Conservation (phyloP, 2,888 invertebrate genomes). For the Cryptus armator region DNA sequence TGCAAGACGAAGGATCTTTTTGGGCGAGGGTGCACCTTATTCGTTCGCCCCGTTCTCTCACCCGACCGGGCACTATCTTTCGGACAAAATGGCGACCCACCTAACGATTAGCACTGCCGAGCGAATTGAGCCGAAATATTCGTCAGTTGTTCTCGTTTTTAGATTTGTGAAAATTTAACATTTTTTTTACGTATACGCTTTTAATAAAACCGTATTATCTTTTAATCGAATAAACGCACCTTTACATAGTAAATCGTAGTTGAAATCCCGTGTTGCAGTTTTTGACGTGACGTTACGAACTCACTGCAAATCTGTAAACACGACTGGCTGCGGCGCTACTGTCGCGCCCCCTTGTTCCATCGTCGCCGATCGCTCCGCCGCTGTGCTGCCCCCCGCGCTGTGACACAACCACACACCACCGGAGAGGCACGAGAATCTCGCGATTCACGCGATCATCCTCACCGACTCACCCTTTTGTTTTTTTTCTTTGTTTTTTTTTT, state of each 20-base stretch:
- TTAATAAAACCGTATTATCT: constrained; percentile 25
- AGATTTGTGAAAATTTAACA: constrained; percentile 12
- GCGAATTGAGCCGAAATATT: constrained; percentile 72
- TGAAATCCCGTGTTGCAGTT: constrained; percentile 83
- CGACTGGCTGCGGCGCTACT: constrained; percentile 79
- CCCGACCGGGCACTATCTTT: constrained; percentile 80
- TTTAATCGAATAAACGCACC: constrained; percentile 78
- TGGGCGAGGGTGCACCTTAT: constrained; percentile 77
- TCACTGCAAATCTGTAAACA: constrained; percentile 84
- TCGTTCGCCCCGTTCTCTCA: constrained; percentile 77
- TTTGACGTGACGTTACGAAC: constrained; percentile 84
- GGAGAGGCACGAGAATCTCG: constrained; percentile 3
- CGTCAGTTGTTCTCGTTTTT: constrained; percentile 43
- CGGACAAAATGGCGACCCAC: constrained; percentile 85
- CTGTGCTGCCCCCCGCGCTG: constrained; percentile 14
- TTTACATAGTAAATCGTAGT: constrained; percentile 83
- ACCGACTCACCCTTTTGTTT: neutral
- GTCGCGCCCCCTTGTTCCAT: constrained; percentile 53
- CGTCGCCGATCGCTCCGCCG: constrained; percentile 22
- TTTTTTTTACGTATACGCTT: neutral
- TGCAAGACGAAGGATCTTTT: constrained; percentile 55
- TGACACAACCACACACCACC: neutral
- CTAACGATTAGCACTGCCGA: constrained; percentile 83
- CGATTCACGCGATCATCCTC: constrained; percentile 17
- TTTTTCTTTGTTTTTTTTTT: neutral